These are phyloP conservation scores for Meloidogyne hapla DNA, from an alignment of 1,140 invertebrate species.

Conservation along the genomic window DNA sequence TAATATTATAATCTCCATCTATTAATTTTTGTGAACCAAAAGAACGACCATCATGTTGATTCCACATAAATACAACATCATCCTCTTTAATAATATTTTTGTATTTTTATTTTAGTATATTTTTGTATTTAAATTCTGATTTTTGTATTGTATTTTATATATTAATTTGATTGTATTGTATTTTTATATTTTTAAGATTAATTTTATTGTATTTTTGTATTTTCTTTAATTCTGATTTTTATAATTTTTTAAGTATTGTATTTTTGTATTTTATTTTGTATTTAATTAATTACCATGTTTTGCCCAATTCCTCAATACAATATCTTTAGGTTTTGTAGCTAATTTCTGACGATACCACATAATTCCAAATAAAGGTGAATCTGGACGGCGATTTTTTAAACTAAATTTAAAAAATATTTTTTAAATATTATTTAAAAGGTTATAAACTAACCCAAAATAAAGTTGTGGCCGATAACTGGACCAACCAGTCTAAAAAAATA, in stretches of 20 bases:
- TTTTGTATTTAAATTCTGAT: slow-evolving; percentile 71
- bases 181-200: too few species aligned
- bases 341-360: slow-evolving; percentile 87
- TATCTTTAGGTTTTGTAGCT: slow-evolving; percentile 62
- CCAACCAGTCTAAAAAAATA: slow-evolving; percentile 70
- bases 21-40: slow-evolving; percentile 88
- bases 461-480: slow-evolving; percentile 82
- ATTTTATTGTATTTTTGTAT: too few species aligned
- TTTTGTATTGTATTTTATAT: slow-evolving; percentile 4
- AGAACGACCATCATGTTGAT: slow-evolving; percentile 82
- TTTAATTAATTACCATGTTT: slow-evolving; percentile 71
- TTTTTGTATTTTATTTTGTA: too few species aligned
- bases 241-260: too few species aligned
- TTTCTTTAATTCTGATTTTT: too few species aligned
- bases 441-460: slow-evolving; percentile 68
- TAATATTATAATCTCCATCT: slow-evolving; percentile 76
- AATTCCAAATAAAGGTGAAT: slow-evolving; percentile 82
- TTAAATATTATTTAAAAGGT: too few species aligned
- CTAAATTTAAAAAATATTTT: background rate
- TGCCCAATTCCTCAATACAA: slow-evolving; percentile 76
- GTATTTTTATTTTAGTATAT: slow-evolving; percentile 67
- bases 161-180: slow-evolving; percentile 78
- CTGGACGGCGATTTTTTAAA: slow-evolving; percentile 80
- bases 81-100: slow-evolving; percentile 32
- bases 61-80: slow-evolving; percentile 80